Percentiles rank a stretch among this genome's conserved stretches.
Conservation (phyloP, 2,113 vertebrate genomes). For the Prunella fulvescens region DNA sequence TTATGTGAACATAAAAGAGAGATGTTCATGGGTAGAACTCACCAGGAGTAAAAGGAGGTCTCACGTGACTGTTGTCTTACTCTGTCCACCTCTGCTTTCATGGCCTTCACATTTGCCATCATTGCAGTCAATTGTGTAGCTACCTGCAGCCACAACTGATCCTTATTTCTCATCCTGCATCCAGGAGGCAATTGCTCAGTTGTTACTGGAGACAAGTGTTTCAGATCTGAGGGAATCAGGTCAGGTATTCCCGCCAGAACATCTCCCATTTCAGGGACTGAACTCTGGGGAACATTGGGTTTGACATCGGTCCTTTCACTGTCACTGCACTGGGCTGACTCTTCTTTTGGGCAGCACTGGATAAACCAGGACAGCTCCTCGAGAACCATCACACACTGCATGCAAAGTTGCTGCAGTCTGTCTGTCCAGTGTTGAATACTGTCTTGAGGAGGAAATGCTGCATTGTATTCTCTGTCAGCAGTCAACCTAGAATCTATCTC, state of each 20-base stretch:
- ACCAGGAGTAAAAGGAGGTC: conserved; percentile 87
- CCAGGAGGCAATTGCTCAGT: conserved; percentile 76
- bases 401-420: conserved; percentile 74
- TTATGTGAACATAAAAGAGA: neutral
- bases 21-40: conserved; percentile 1
- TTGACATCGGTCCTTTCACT: neutral
- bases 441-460: conserved; percentile 85
- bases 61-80: conserved; percentile 70
- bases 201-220: conserved; percentile 79
- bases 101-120: conserved; percentile 61
- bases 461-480: conserved; percentile 34
- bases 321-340: neutral
- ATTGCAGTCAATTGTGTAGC: conserved; percentile 53
- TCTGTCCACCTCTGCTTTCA: conserved; percentile 78
- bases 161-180: conserved; percentile 81
- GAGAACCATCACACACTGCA: conserved; percentile 80
- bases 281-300: neutral
- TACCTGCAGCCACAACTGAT: conserved; percentile 78
- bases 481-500: conserved; percentile 69
- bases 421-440: conserved; percentile 77
- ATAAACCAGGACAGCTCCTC: conserved; percentile 87
- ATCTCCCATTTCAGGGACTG: neutral
- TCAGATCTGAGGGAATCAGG: conserved; percentile 61
- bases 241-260: neutral
- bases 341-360: conserved; percentile 84